Base-by-base conservation (phyloP, 2,113 vertebrate species). In the Ondatra zibethicus region DNA sequence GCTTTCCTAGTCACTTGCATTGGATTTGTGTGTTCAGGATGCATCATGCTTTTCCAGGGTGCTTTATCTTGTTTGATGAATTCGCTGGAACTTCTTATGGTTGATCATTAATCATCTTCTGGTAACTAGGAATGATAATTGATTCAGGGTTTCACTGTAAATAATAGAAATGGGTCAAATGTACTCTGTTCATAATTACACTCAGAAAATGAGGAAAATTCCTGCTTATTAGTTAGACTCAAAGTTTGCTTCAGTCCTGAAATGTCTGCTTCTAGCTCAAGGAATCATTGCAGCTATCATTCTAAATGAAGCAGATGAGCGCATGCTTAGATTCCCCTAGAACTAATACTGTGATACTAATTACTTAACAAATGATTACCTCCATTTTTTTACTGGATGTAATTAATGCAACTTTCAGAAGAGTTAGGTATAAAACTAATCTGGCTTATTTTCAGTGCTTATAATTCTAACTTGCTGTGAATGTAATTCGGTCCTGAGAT, bases 361-460 rank as follows among this genome's bases (percentile, higher is more conserved):
- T n/a, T 87, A 52, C 2, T 1, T 85, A 88, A 73, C 52, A 55
- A 94, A 96, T 39, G n/a, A 16, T 82, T 70, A 76, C 29, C 72
- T 96, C 45, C 7, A 90, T 88, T 94, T 88, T 94, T 90, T 93
- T 23, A 92, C 39, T 36, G n/a, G 42, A 42, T 77, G 11, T 78
- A 73, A 89, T 93, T 81, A 86, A 36, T 58, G 4, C 52, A 92
- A 45, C n/a, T 92, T 93, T 16, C 13, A 76, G 17, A 81, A 17
- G 16, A 36, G 4, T 89, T 58, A 63, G 21, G 33, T 58, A 31
- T 66, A 73, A 78, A n/a, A 27, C 31, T 55, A n/a, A 27, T 52
- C 7, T 75, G 42, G 8, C 27, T 84, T 5, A 13, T 85, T 77
- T 42, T 81, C 45, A 90, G 0, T 87, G 93, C 9, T 91, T 94